Evolutionary conservation across 2,113 vertebrate species (phyloP).

Genomic region (Passer domesticus): DNA sequence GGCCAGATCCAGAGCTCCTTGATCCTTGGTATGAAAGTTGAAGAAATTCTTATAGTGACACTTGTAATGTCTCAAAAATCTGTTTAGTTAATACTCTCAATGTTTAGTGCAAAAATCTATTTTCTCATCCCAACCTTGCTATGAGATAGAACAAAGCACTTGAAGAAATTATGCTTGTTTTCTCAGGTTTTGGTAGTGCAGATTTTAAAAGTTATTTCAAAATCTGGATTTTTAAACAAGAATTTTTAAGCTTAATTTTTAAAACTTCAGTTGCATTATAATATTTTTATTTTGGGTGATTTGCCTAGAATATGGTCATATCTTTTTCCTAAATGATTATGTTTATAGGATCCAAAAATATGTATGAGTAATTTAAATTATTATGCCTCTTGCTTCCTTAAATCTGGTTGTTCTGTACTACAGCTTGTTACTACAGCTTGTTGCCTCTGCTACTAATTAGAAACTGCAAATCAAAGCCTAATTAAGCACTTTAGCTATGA

Average conservation of each 20-base stretch:
- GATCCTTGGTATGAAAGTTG: background rate
- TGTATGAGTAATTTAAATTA: background rate
- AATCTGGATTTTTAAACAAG: background rate
- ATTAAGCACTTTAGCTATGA: slow-evolving; percentile 12
- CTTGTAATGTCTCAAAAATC: background rate
- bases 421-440: background rate
- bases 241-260: background rate
- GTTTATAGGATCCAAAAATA: background rate
- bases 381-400: background rate
- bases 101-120: background rate
- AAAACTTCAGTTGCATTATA: background rate
- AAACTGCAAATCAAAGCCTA: slow-evolving; percentile 42
- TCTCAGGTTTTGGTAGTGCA: background rate
- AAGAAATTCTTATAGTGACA: background rate
- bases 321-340: background rate
- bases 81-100: background rate
- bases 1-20: background rate
- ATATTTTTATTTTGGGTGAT: background rate
- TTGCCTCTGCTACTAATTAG: slow-evolving; percentile 54
- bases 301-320: background rate
- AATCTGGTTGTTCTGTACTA: slow-evolving; percentile 27
- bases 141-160: background rate
- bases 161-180: background rate
- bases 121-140: background rate
- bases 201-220: background rate